Evolutionary conservation across 2,113 vertebrate genomes (phyloP).

Genomic region (Toxotes jaculatrix): DNA sequence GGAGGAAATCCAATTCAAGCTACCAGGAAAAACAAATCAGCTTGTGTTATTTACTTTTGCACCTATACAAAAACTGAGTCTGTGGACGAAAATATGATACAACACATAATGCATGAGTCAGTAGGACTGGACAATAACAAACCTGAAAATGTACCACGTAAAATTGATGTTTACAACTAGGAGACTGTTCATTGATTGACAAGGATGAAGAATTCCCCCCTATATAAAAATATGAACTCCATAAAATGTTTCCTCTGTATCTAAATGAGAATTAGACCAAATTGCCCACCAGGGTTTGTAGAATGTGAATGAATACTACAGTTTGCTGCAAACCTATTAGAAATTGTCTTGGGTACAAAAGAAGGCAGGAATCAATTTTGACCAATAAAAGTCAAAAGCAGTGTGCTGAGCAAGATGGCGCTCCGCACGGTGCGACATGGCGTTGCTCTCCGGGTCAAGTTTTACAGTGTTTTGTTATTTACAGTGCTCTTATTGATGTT

Average conservation of each 20-base stretch:
- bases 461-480: too few relatives aligned
- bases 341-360: background rate
- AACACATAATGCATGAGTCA: background rate
- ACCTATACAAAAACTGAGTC: background rate
- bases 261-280: background rate
- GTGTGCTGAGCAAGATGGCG: too few relatives aligned
- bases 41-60: background rate
- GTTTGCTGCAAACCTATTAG: background rate
- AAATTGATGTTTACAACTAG: background rate
- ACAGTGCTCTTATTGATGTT: too few relatives aligned
- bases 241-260: background rate
- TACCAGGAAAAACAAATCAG: background rate
- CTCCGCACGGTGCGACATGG: too few relatives aligned
- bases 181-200: background rate
- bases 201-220: background rate
- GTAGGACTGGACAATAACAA: background rate
- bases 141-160: background rate
- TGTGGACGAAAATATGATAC: background rate
- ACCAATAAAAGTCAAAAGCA: fast-evolving
- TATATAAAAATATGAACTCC: too few relatives aligned
- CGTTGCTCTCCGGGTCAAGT: too few relatives aligned
- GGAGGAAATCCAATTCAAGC: background rate
- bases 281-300: background rate
- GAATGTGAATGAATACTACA: conserved; percentile 1
- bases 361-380: background rate